Conservation (phyloP, 2,113 vertebrate genomes). For the Nasalis larvatus region DNA sequence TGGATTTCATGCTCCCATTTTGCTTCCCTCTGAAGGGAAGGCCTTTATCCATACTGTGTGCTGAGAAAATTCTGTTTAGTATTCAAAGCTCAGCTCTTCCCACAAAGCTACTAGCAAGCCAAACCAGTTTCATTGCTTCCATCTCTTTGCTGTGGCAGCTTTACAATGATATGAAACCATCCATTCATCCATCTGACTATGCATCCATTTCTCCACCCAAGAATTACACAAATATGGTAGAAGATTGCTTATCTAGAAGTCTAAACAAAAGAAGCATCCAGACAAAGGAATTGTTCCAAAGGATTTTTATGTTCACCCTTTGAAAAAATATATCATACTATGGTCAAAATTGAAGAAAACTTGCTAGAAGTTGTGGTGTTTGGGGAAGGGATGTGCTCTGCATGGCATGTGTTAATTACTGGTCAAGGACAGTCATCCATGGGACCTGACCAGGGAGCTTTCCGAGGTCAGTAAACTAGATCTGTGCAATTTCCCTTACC, state of each 20-base stretch:
- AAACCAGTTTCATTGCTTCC: neutral
- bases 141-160: neutral
- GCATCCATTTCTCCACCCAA: neutral
- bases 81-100: neutral
- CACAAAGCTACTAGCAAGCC: neutral
- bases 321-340: neutral
- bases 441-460: neutral
- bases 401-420: neutral
- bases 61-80: neutral
- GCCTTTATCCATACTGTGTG: neutral
- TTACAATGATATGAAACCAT: neutral
- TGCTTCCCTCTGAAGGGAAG: neutral
- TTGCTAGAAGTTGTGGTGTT: neutral
- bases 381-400: neutral
- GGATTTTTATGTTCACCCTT: neutral
- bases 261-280: neutral
- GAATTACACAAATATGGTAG: neutral
- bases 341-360: neutral
- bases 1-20: neutral
- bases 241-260: neutral
- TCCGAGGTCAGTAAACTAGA: slow-evolving; percentile 18
- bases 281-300: neutral
- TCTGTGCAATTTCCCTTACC: neutral
- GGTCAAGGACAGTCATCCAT: neutral
- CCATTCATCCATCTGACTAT: neutral